Evolutionary conservation across 2,888 invertebrate species (phyloP).

Genomic region (Drosophila infuscata): DNA sequence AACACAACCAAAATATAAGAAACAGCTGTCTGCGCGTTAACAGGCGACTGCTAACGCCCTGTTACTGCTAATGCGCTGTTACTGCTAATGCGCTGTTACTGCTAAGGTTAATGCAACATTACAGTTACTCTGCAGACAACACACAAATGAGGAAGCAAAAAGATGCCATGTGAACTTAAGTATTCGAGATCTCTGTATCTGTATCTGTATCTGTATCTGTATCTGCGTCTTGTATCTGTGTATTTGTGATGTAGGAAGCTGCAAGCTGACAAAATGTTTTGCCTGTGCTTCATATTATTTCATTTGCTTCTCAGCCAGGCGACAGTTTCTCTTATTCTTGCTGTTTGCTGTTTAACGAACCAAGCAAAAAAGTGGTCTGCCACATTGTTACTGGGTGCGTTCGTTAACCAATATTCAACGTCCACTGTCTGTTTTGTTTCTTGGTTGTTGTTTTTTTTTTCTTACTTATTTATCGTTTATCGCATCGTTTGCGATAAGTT

Average conservation of each 20-base stretch:
- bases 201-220: slow-evolving; percentile 29
- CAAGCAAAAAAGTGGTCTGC: slow-evolving; percentile 64
- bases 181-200: slow-evolving; percentile 27
- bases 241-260: slow-evolving; percentile 53
- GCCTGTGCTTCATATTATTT: slow-evolving; percentile 63
- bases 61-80: background rate
- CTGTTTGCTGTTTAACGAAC: slow-evolving; percentile 62
- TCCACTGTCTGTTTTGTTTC: slow-evolving; percentile 2
- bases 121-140: slow-evolving; percentile 23
- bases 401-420: slow-evolving; percentile 36
- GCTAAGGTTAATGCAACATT: slow-evolving; percentile 10
- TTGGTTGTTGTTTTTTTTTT: slow-evolving; percentile 27
- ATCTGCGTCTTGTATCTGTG: slow-evolving; percentile 14
- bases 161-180: slow-evolving; percentile 49
- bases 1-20: slow-evolving; percentile 3
- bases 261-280: slow-evolving; percentile 64
- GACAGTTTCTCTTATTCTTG: slow-evolving; percentile 53
- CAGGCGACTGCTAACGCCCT: slow-evolving; percentile 17
- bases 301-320: slow-evolving; percentile 40
- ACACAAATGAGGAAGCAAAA: slow-evolving; percentile 66
- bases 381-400: slow-evolving; percentile 50
- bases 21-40: slow-evolving; percentile 43
- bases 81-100: slow-evolving; percentile 10
- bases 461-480: slow-evolving; percentile 80
- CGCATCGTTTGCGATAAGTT: slow-evolving; percentile 80